Evolutionary conservation across 1,140 invertebrate species (phyloP), one percentile per base, ranked within the genome.

Genomic region (Coboldia fuscipes): DNA sequence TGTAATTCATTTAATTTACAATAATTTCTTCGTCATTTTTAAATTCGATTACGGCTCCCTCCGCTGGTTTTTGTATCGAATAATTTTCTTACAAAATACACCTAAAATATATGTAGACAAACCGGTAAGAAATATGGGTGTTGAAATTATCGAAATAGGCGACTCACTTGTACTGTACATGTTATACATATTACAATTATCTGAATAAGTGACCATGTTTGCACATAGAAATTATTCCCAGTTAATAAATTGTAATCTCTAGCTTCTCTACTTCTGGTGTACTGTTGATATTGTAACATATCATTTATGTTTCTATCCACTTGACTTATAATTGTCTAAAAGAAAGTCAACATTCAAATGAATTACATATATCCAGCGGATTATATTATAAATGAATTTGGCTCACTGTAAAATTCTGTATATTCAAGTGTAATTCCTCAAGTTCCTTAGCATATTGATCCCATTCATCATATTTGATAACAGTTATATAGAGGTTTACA

Each of bases 381-480:
- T 16, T 16, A 10, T 30, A 16, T 16, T 7, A 6, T 8, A 29
- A 29, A 29, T 6, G 5, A 13, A 39, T 36, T 30, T 35, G 35
- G 56, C 64, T 67, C 58, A 80, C 77, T 16, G 88, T 90, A 49
- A 92, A 90, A 54, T 92, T 93, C 36, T 75, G 70, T 33, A 92
- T 86, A 42, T 83, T 78, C 39, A 90, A 59, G 48, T 90, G 76
- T 34, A 88, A 48, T 24, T 82, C 75, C 50, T 88, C 76, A 4
- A 96, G 62, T 63, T 94, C 88, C 50, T 86, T 75, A 0, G 80
- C 70, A 46, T 84, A 92, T 48, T 80, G 72, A 41, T 89, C 81
- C 90, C 90, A 96, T 49, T 89, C 72, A 50, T 92, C 84, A 45
- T 90, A 85, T 64, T 81, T 73, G 22, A 92, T 88, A 1, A 92